phyloP scores from a whole-genome alignment of 2,797 vertebrate species.

The Galago senegalensis region DNA sequence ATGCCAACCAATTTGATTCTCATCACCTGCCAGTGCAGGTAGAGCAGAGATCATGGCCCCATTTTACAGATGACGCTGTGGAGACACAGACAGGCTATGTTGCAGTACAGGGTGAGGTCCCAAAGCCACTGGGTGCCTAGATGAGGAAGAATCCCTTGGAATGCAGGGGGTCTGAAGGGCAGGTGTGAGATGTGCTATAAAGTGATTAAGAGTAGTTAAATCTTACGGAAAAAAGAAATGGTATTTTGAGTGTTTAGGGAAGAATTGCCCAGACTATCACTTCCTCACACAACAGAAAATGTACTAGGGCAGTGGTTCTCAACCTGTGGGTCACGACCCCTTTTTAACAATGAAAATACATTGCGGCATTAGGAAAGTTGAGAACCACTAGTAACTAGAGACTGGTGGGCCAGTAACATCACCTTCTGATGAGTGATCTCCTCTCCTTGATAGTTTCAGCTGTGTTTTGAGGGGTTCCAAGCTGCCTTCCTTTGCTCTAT shows the following conservation, averaged over 20 bases:
- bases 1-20: neutral
- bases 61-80: accelerated
- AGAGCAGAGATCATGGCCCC: accelerated
- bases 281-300: too few species aligned
- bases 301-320: too few species aligned
- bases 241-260: neutral
- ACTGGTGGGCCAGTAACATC: neutral
- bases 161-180: neutral
- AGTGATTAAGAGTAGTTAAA: neutral
- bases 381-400: neutral
- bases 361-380: too few species aligned
- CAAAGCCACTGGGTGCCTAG: neutral
- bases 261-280: neutral
- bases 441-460: neutral
- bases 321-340: too few species aligned
- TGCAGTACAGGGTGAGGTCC: neutral
- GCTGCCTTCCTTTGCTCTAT: neutral
- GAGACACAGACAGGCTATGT: neutral
- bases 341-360: too few species aligned
- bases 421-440: neutral
- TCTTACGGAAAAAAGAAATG: neutral
- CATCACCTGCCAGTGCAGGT: neutral
- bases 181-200: accelerated
- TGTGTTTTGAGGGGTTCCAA: neutral
- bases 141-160: neutral